phyloP scores from a whole-genome alignment of 35 echinoderm and acorn worm species.

The Ophiothrix spiculata region DNA sequence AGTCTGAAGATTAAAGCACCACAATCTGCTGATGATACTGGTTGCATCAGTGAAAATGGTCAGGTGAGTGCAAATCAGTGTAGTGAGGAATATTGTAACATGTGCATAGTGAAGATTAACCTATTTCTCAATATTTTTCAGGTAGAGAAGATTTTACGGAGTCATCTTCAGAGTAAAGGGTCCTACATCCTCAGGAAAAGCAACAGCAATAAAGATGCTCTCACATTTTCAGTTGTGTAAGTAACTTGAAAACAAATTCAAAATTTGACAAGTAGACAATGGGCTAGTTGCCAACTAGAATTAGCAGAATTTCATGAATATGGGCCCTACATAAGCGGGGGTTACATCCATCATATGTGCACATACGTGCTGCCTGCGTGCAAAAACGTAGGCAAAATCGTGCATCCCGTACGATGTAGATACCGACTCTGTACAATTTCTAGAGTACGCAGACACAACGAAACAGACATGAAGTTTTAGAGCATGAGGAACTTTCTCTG shows the following conservation, averaged over 20 bases:
- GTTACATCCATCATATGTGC: too few species aligned
- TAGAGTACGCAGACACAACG: too few species aligned
- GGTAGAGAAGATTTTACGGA: not conserved
- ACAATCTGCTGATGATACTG: too few species aligned
- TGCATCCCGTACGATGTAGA: too few species aligned
- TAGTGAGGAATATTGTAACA: not conserved
- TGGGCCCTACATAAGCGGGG: too few species aligned
- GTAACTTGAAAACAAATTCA: not conserved
- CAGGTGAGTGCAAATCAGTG: not conserved
- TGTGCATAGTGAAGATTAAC: not conserved
- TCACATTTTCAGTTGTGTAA: not conserved
- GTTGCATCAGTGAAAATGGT: not conserved
- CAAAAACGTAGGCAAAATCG: not conserved
- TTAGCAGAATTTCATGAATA: too few species aligned
- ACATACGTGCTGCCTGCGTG: not conserved
- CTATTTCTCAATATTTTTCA: not conserved
- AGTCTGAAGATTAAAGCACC: not conserved
- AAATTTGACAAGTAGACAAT: not conserved
- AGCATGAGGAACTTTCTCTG: too few species aligned
- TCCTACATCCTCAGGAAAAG: not conserved
- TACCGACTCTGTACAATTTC: too few species aligned
- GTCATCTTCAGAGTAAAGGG: not conserved
- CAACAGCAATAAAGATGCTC: not conserved
- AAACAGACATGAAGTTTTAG: too few species aligned
- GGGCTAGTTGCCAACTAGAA: not conserved